Percentiles rank a stretch among this genome's conserved stretches.
phyloP scores from a whole-genome alignment of 2,888 invertebrate species.

The Drosophila kuntzei region DNA sequence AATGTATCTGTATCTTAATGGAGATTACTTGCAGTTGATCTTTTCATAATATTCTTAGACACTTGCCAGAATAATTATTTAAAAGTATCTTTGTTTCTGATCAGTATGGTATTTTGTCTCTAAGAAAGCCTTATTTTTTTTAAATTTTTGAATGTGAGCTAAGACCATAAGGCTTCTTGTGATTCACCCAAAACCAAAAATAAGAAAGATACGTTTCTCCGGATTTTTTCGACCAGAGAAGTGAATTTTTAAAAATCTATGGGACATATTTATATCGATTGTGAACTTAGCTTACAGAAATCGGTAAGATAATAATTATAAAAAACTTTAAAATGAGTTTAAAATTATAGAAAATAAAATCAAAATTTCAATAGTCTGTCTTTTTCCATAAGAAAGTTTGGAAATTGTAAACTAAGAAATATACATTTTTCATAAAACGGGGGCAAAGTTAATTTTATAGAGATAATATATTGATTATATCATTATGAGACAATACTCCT shows the following conservation, averaged over 20 bases:
- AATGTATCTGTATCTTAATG: not conserved
- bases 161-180: not conserved
- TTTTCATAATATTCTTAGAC: not conserved
- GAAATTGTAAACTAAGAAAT: no score
- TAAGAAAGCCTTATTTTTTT: not conserved
- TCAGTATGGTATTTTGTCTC: not conserved
- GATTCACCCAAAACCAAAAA: not conserved
- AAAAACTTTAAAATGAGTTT: no score
- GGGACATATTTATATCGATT: no score
- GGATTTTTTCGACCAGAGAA: not conserved
- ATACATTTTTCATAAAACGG: no score
- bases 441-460: no score
- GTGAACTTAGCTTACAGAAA: no score
- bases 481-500: no score
- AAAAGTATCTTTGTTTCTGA: not conserved
- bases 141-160: not conserved
- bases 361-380: no score
- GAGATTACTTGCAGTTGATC: not conserved
- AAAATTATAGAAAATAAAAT: no score
- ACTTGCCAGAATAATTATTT: not conserved
- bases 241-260: not conserved
- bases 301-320: no score
- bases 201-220: not conserved
- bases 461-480: no score
- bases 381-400: no score